Percentiles rank a stretch among this genome's conserved stretches.
phyloP scores from a whole-genome alignment of 2,888 invertebrate species.

The Caenorhabditis becei region DNA sequence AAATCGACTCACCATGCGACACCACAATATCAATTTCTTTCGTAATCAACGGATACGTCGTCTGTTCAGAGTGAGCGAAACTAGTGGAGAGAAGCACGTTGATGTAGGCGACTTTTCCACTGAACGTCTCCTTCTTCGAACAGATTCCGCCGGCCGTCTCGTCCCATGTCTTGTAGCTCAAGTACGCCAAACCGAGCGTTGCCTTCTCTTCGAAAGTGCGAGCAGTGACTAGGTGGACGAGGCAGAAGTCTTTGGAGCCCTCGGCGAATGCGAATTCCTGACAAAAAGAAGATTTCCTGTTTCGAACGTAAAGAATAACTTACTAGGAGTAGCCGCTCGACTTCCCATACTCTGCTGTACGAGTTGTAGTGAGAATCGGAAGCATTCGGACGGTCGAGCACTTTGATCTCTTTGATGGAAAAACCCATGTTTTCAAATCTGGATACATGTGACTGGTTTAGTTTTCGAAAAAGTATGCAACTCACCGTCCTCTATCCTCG shows the following conservation, averaged over 20 bases:
- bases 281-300: background rate
- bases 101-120: conserved; percentile 31
- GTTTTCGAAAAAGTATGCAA: background rate
- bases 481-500: conserved; percentile 53
- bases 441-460: background rate
- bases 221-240: conserved; percentile 65
- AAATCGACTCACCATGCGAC: conserved; percentile 57
- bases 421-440: conserved; percentile 68
- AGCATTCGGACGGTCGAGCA: conserved; percentile 52
- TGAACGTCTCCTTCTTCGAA: conserved; percentile 45
- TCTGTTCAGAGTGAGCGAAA: conserved; percentile 44
- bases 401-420: conserved; percentile 66
- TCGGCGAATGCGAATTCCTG: conserved; percentile 62
- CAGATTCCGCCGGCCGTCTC: conserved; percentile 54
- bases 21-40: conserved; percentile 68
- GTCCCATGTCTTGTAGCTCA: conserved; percentile 31
- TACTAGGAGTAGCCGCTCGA: conserved; percentile 24
- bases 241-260: conserved; percentile 60
- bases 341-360: conserved; percentile 21
- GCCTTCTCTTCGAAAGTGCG: conserved; percentile 53
- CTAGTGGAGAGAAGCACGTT: conserved; percentile 60
- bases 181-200: conserved; percentile 50
- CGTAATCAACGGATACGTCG: conserved; percentile 60
- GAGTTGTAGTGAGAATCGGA: conserved; percentile 63
- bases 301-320: background rate